phyloP scores from a whole-genome alignment of 1,140 invertebrate species.

The Choristoneura fumiferana region DNA sequence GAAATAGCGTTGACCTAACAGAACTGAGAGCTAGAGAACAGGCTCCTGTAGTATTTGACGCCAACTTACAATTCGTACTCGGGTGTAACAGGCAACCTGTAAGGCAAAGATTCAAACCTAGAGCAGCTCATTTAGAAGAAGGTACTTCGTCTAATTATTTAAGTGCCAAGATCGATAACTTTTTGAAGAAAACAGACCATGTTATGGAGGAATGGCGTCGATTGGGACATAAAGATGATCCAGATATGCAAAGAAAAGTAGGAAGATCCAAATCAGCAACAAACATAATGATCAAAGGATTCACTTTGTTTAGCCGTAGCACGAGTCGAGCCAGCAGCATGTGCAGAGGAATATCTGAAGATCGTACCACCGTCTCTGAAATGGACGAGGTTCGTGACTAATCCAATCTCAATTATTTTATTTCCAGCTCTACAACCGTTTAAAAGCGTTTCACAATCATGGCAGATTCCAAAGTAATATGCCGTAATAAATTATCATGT shows the following conservation, averaged over 20 bases:
- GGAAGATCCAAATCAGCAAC: conserved; percentile 85
- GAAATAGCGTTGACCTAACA: conserved; percentile 71
- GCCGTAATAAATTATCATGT: conserved; percentile 51
- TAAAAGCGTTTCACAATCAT: conserved; percentile 28
- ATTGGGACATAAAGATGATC: conserved; percentile 80
- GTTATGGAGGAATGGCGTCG: conserved; percentile 90
- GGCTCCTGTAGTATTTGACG: conserved; percentile 88
- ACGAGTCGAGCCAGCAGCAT: conserved; percentile 75
- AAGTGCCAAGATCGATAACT: conserved; percentile 87
- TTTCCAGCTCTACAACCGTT: conserved; percentile 28
- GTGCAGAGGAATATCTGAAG: conserved; percentile 79
- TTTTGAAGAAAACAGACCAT: conserved; percentile 89
- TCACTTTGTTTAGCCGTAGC: conserved; percentile 83
- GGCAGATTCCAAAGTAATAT: conserved; percentile 39
- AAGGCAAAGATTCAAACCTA: conserved; percentile 82
- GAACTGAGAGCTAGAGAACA: conserved; percentile 82
- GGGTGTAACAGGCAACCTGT: conserved; percentile 84
- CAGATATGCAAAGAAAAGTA: conserved; percentile 69
- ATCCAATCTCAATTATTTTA: conserved; percentile 29
- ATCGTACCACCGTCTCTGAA: conserved; percentile 81
- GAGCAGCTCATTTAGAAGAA: conserved; percentile 86
- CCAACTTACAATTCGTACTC: conserved; percentile 87
- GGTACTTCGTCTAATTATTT: conserved; percentile 87
- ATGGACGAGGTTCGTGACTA: conserved; percentile 79
- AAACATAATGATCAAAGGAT: conserved; percentile 89